Conservation (phyloP, 2,797 vertebrate genomes). For the Cyprinella venusta region DNA sequence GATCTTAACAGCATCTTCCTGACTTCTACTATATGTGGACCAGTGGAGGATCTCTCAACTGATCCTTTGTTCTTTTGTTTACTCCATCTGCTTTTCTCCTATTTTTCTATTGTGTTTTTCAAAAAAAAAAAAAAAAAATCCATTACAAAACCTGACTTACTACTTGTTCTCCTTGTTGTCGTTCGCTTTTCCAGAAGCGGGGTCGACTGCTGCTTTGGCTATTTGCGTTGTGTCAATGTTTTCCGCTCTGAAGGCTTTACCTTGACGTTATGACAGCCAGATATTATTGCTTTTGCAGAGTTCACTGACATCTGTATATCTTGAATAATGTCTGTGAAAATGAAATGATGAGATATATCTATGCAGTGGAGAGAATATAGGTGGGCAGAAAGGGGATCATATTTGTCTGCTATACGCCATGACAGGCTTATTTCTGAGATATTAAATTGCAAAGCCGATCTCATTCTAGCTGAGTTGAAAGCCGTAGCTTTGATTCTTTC, state of each 20-base stretch:
- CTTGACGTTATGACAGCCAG: slow-evolving; percentile 36
- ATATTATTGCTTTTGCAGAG: slow-evolving; percentile 49
- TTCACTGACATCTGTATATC: slow-evolving; percentile 46
- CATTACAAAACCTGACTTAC: slow-evolving; percentile 22
- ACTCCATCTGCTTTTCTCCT: not conserved
- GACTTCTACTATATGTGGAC: not conserved
- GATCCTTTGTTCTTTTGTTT: not conserved
- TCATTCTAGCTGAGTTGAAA: slow-evolving; percentile 15
- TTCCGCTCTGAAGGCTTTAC: slow-evolving; percentile 24
- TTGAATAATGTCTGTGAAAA: slow-evolving; percentile 40
- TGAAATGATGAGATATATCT: slow-evolving; percentile 34
- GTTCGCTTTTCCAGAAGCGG: slow-evolving; percentile 22
- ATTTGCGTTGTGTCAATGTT: slow-evolving; percentile 27
- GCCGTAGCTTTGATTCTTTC: slow-evolving; percentile 8
- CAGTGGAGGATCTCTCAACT: slow-evolving; percentile 14
- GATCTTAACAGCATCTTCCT: not conserved
- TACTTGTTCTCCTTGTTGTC: slow-evolving; percentile 31
- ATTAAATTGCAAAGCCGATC: slow-evolving; percentile 37
- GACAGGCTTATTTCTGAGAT: slow-evolving; percentile 32
- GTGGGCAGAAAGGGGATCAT: not conserved
- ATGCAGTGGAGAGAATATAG: slow-evolving; percentile 28
- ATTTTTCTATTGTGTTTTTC: not conserved
- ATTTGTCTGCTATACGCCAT: slow-evolving; percentile 30
- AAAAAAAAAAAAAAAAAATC: too few species aligned
- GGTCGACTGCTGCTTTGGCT: not conserved